Conservation (phyloP, 53 echinoderm and acorn worm genomes). For the Zoroaster sp. region DNA sequence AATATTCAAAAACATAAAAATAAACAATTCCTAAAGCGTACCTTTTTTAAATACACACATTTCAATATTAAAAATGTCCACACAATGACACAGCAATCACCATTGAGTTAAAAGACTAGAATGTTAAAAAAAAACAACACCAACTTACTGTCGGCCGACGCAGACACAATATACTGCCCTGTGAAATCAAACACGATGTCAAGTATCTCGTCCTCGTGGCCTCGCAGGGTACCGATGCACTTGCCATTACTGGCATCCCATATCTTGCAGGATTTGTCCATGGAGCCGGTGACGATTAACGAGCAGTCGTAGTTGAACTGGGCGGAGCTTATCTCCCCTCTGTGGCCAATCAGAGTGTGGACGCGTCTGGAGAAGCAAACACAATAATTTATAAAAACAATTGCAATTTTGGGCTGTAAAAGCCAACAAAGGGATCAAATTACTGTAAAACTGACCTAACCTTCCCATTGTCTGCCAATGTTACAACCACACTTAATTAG, state of each 20-base stretch:
- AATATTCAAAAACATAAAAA: no score
- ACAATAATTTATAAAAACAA: not conserved
- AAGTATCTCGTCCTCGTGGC: conserved; percentile 90
- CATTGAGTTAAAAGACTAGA: no score
- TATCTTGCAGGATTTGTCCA: conserved; percentile 98
- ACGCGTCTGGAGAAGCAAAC: conserved; percentile 59
- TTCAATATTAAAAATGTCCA: no score
- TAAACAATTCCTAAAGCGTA: no score
- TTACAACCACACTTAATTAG: no score
- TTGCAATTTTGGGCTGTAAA: no score
- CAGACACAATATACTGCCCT: conserved; percentile 94
- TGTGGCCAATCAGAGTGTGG: conserved; percentile 95
- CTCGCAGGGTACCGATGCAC: conserved; percentile 92
- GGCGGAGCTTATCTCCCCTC: conserved; percentile 96
- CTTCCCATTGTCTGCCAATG: no score
- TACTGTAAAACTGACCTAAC: no score
- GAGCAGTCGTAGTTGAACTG: conserved; percentile 99
- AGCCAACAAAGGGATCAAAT: no score
- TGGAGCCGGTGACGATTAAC: conserved; percentile 91
- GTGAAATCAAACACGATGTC: conserved; percentile 98
- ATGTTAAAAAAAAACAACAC: no score
- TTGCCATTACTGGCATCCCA: conserved; percentile 88
- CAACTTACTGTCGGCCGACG: conserved; percentile 90
- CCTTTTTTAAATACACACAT: no score
- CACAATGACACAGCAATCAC: no score